Evolutionary conservation across 1,140 invertebrate genomes (phyloP).

Genomic region (Arctopsyche grandis): DNA sequence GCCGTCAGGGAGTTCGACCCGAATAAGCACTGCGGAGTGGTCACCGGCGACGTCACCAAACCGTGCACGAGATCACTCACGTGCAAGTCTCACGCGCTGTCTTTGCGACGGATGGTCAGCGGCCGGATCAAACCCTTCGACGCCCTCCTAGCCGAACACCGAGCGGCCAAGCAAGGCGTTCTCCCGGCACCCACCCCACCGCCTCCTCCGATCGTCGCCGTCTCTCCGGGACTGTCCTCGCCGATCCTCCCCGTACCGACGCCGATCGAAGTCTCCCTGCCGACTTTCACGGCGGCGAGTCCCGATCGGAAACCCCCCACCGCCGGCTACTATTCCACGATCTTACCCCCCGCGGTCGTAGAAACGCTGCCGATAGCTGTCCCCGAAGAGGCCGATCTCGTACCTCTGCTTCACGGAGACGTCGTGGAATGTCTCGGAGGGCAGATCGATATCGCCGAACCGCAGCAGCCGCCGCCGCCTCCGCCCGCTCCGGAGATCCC

Average conservation of each 20-base stretch:
- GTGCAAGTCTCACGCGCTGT: slow-evolving; percentile 85
- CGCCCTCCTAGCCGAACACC: slow-evolving; percentile 79
- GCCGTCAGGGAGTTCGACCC: slow-evolving; percentile 81
- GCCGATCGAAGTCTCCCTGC: slow-evolving; percentile 56
- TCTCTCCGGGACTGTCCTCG: slow-evolving; percentile 8
- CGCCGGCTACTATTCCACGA: slow-evolving; percentile 56
- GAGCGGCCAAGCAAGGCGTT: slow-evolving; percentile 69
- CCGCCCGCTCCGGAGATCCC: slow-evolving; percentile 44
- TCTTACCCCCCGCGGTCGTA: slow-evolving; percentile 54
- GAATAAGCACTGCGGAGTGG: slow-evolving; percentile 84
- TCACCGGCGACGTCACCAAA: slow-evolving; percentile 73
- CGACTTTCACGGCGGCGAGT: slow-evolving; percentile 30
- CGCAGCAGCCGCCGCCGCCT: slow-evolving; percentile 22
- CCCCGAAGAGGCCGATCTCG: slow-evolving; percentile 31
- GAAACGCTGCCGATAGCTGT: slow-evolving; percentile 40
- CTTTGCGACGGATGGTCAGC: slow-evolving; percentile 76
- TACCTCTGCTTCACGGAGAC: slow-evolving; percentile 43
- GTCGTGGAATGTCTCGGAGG: slow-evolving; percentile 58
- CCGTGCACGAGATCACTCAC: slow-evolving; percentile 84
- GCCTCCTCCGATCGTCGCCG: neutral
- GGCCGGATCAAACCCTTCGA: slow-evolving; percentile 83
- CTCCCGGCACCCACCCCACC: neutral
- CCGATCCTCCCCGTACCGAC: neutral
- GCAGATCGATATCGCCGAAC: slow-evolving; percentile 56
- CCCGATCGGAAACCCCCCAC: slow-evolving; percentile 52